These are phyloP conservation scores for Sinocyclocheilus anophthalmus DNA, from an alignment of 2,113 vertebrate genomes.

Conservation along the genomic window DNA sequence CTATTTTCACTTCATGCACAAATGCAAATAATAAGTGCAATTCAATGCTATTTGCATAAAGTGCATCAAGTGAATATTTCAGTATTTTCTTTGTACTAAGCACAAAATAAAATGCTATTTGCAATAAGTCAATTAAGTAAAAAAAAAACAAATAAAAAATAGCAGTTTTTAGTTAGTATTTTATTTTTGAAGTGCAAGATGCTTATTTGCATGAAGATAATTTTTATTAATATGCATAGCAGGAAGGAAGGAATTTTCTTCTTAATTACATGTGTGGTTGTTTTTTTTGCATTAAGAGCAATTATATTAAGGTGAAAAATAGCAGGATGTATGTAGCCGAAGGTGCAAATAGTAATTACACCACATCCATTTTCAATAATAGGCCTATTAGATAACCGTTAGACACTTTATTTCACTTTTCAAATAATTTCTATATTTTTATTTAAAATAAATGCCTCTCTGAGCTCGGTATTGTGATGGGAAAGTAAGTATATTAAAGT, in stretches of 20 bases:
- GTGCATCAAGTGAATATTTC: background rate
- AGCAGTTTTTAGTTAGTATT: no score
- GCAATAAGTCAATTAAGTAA: no score
- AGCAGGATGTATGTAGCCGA: background rate
- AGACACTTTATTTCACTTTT: background rate
- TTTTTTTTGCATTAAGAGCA: background rate
- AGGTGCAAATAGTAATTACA: background rate
- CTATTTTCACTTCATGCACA: background rate
- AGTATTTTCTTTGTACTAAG: background rate
- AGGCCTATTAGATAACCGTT: background rate
- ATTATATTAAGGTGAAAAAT: background rate
- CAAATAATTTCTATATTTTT: background rate
- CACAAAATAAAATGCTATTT: background rate
- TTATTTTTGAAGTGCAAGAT: background rate
- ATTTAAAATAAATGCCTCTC: background rate
- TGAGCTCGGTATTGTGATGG: background rate
- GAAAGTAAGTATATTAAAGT: no score
- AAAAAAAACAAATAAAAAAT: no score
- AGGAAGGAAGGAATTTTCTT: no score
- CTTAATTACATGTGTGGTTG: background rate
- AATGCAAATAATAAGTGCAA: background rate
- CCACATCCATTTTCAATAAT: no score
- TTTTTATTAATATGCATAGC: background rate
- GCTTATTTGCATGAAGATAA: background rate
- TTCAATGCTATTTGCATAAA: background rate